A percentile compares a stretch with the other conserved stretches of the same genome.
Evolutionary conservation across 2,797 vertebrate genomes (phyloP).

Genomic region (Acestrorhynchus altus): DNA sequence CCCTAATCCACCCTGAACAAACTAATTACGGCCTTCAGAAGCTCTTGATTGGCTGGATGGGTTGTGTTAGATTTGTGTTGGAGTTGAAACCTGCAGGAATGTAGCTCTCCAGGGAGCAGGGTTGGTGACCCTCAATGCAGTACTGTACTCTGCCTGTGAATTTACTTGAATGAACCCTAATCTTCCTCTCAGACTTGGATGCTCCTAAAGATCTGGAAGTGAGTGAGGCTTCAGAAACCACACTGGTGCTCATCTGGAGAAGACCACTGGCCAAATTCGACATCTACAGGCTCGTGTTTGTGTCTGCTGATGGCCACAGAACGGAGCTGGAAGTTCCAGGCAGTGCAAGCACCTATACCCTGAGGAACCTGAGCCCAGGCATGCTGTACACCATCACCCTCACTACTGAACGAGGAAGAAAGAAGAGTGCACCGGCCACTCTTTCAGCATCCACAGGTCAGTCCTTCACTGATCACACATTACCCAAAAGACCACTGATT

Average conservation of each 20-base stretch:
- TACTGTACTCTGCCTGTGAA: no score
- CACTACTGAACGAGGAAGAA: constrained; percentile 85
- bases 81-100: no score
- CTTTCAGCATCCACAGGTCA: constrained; percentile 87
- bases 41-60: no score
- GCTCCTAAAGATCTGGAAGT: constrained; percentile 87
- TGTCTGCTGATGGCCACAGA: constrained; percentile 74
- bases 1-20: no score
- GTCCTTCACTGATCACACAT: constrained; percentile 48
- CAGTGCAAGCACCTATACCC: constrained; percentile 76
- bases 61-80: no score
- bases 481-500: background rate
- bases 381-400: constrained; percentile 87
- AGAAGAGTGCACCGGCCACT: constrained; percentile 81
- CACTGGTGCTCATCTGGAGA: constrained; percentile 85
- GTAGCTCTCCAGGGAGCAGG: no score
- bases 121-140: no score
- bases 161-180: no score
- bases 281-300: constrained; percentile 82
- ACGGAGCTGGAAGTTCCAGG: constrained; percentile 78
- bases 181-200: constrained; percentile 82
- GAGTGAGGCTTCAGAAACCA: constrained; percentile 82
- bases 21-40: no score
- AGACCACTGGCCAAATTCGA: constrained; percentile 89
- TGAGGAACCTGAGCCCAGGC: constrained; percentile 83